Percentiles rank a stretch among this genome's conserved stretches.
Evolutionary conservation across 2,113 vertebrate species (phyloP).

Genomic region (Phalacrocorax carbo): DNA sequence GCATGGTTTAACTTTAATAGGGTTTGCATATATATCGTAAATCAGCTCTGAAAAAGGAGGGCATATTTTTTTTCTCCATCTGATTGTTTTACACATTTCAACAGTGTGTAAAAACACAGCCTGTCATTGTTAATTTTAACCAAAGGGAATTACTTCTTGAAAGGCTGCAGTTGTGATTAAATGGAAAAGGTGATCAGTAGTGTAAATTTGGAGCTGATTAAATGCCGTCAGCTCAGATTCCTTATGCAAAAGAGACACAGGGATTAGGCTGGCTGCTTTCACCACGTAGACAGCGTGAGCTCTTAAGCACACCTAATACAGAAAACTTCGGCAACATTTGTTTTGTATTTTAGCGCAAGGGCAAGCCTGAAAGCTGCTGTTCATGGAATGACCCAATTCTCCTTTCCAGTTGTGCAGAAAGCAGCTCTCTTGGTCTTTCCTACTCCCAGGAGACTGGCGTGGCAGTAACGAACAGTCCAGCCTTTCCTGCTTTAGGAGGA

Average conservation of each 20-base stretch:
- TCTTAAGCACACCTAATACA: not conserved
- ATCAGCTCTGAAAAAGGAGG: constrained; percentile 58
- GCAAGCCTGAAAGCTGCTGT: not conserved
- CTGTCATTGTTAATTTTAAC: constrained; percentile 63
- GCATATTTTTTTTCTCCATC: constrained; percentile 26
- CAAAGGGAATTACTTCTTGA: constrained; percentile 57
- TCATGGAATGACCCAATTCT: not conserved
- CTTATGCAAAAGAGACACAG: constrained; percentile 30
- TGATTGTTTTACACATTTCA: constrained; percentile 56
- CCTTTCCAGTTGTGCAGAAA: not conserved
- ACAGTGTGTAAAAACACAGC: constrained; percentile 53
- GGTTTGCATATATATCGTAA: constrained; percentile 66
- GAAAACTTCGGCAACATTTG: not conserved
- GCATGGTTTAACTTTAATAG: constrained; percentile 69
- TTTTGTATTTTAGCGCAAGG: not conserved
- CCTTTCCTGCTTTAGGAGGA: not conserved
- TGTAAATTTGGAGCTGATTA: constrained; percentile 70
- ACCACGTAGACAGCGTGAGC: not conserved
- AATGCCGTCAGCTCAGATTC: constrained; percentile 51
- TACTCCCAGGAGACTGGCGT: not conserved
- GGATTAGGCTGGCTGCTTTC: constrained; percentile 29
- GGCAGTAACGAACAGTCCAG: not conserved
- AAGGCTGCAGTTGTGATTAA: constrained; percentile 45
- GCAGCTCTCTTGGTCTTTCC: not conserved
- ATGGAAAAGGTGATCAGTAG: constrained; percentile 61